Evolutionary conservation across 1,140 invertebrate species (phyloP), one percentile per base, ranked within the genome.

Genomic region (Drosophila novamexicana): DNA sequence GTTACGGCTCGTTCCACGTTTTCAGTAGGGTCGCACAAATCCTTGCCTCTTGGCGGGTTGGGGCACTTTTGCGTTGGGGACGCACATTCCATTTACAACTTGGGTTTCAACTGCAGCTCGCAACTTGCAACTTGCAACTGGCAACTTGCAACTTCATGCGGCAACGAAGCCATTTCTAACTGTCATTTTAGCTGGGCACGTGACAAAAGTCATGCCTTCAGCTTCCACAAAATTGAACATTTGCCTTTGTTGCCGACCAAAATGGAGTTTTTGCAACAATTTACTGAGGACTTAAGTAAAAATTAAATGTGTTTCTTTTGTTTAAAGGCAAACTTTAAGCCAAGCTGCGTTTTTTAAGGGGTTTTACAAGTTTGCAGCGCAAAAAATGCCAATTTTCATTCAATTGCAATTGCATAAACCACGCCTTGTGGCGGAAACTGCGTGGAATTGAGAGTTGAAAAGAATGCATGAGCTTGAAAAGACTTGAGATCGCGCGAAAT

Each of bases 11-110:
- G 36, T 39, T 54, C 8, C 40, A 62, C 32, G 32, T 54, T 78
- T 75, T 75, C 66, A 75, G 67, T 71, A 64, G 76, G 73, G 61
- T 61, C 64, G 57, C 58, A 45, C 52, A 50, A 68, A 73, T 56
- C 53, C 64, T 54, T 66, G 22, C 37, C 18, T 39, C 34, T 39
- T 54, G 34, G 2, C n/a, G 29, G n/a, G n/a, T 36, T 57, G 47
- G 9, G 53, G 14, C 2, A n/a, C 16, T 39, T 40, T 74, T 22
- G 6, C 39, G 34, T 45, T 50, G 36, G 53, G 59, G 63, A 34
- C 50, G 54, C 63, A 52, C 61, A 59, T 64, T 59, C 42, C 54
- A 73, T 53, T 29, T 54, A n/a, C 53, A 3, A n/a, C n/a, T 44
- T 34, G 47, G 47, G 14, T 18, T 56, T 36, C 32, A 22, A 22